A percentile compares a stretch with the other conserved stretches of the same genome.
These are phyloP conservation scores for Idaea biselata DNA, from an alignment of 2,888 invertebrate species.

Conservation along the genomic window DNA sequence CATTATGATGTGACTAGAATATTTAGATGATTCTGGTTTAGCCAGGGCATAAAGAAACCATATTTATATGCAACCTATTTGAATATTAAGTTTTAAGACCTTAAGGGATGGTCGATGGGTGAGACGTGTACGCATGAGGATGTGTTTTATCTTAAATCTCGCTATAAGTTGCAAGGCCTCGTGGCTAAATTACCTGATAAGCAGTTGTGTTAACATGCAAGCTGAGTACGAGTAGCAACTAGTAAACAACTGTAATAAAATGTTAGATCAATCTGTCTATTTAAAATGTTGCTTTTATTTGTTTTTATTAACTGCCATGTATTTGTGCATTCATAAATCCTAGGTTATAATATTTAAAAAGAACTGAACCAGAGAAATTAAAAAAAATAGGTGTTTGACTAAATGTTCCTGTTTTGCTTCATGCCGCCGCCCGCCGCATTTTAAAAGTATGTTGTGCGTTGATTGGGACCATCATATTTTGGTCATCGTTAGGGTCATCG, in stretches of 20 bases:
- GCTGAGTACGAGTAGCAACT: background rate
- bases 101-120: background rate
- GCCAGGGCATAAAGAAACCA: background rate
- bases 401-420: too few relatives aligned
- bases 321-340: background rate
- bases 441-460: too few relatives aligned
- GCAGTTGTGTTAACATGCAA: conserved; percentile 1
- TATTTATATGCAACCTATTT: conserved; percentile 5
- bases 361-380: too few relatives aligned
- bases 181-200: background rate
- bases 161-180: background rate
- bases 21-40: background rate
- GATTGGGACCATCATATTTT: too few relatives aligned
- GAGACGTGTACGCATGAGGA: background rate
- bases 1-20: conserved; percentile 20
- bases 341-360: background rate
- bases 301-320: background rate
- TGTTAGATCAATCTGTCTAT: background rate
- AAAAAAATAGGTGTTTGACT: too few relatives aligned
- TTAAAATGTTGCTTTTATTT: background rate
- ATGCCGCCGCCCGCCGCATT: too few relatives aligned
- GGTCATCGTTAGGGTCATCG: too few relatives aligned
- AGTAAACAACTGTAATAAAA: background rate
- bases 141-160: background rate
- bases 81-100: conserved; percentile 1